phyloP scores from a whole-genome alignment of 2,888 invertebrate genomes.

The Microctonus brassicae region DNA sequence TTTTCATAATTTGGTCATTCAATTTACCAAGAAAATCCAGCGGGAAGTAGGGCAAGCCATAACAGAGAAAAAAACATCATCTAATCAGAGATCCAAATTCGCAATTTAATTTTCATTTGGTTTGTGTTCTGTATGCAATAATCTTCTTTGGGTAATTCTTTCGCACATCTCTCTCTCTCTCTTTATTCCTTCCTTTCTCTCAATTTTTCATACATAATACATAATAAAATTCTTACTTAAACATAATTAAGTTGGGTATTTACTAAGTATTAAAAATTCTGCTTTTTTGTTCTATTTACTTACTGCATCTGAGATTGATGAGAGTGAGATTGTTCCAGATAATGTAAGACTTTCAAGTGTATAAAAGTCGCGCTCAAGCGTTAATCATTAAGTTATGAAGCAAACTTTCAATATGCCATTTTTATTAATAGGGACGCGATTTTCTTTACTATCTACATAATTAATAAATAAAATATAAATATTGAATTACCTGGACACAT shows the following conservation, averaged over 20 bases:
- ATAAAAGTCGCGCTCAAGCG: neutral
- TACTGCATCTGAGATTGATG: constrained; percentile 16
- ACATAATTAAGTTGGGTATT: neutral
- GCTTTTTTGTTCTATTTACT: constrained; percentile 1
- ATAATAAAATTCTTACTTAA: neutral
- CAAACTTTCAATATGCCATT: constrained; percentile 2
- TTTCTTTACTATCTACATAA: neutral
- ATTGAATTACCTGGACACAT: constrained; percentile 84
- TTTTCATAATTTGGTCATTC: constrained; percentile 64
- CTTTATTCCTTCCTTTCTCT: too few species aligned
- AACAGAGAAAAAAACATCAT: constrained; percentile 69
- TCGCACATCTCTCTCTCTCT: too few species aligned
- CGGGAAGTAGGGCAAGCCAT: constrained; percentile 69
- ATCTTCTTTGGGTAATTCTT: neutral
- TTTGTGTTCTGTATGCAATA: constrained; percentile 11
- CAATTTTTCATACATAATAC: too few species aligned
- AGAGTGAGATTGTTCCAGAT: constrained; percentile 26
- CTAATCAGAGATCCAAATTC: constrained; percentile 62
- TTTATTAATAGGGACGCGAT: neutral
- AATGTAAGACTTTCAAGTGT: constrained; percentile 16
- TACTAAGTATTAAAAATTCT: neutral
- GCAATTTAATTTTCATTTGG: constrained; percentile 40
- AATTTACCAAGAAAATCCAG: constrained; percentile 70
- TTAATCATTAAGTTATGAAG: constrained; percentile 3
- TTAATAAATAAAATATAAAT: neutral